A percentile compares a stretch with the other conserved stretches of the same genome.
phyloP scores from a whole-genome alignment of 2,888 invertebrate genomes.

The Thysanoteuthis rhombus region DNA sequence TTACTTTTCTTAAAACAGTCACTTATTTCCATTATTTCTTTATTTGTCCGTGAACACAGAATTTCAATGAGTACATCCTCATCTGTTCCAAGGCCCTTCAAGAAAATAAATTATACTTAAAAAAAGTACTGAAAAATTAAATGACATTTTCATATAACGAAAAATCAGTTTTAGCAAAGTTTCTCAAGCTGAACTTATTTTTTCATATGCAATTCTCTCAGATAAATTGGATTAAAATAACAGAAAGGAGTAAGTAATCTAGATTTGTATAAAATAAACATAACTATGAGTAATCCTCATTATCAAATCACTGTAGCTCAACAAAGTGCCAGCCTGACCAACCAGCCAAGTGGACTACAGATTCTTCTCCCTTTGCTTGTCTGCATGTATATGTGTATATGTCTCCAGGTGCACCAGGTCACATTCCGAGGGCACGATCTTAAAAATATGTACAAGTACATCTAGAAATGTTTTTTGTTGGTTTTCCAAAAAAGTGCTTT shows the following conservation, averaged over 20 bases:
- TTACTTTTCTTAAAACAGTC: slow-evolving; percentile 64
- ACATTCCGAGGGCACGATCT: too few relatives aligned
- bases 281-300: too few relatives aligned
- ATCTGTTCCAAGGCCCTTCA: slow-evolving; percentile 67
- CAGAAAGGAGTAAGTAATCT: background rate
- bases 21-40: slow-evolving; percentile 63
- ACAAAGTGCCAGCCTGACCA: too few relatives aligned
- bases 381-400: too few relatives aligned
- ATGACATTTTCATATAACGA: background rate
- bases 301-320: too few relatives aligned
- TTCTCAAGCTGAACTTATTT: background rate
- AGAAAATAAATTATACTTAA: background rate
- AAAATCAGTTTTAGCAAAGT: background rate
- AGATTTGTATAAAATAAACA: too few relatives aligned
- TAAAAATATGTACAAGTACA: too few relatives aligned
- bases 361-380: too few relatives aligned
- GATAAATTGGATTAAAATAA: background rate
- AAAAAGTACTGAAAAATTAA: background rate
- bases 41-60: slow-evolving; percentile 66
- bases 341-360: too few relatives aligned
- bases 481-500: background rate
- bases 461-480: too few relatives aligned
- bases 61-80: slow-evolving; percentile 67
- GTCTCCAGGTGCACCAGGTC: too few relatives aligned
- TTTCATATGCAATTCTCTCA: background rate